A percentile compares a stretch with the other conserved stretches of the same genome.
These are phyloP conservation scores for Caenorhabditis tropicalis DNA, from an alignment of 1,140 invertebrate genomes.

Conservation along the genomic window DNA sequence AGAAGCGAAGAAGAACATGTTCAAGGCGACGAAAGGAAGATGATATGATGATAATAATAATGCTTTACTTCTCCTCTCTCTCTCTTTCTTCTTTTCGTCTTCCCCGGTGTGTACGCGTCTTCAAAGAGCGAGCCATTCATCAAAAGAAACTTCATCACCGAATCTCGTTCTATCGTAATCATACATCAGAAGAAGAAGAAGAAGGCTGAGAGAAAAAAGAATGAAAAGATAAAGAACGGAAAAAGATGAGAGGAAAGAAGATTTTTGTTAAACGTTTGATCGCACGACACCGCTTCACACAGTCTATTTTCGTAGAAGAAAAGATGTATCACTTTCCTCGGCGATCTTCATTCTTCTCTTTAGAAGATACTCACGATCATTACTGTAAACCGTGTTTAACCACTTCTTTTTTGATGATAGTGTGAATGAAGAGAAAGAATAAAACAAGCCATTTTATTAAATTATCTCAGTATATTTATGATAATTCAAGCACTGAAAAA, in stretches of 20 bases:
- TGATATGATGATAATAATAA: not conserved
- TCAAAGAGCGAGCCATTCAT: slow-evolving; percentile 33
- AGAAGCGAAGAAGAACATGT: not conserved
- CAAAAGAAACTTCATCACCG: slow-evolving; percentile 24
- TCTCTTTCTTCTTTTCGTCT: not conserved
- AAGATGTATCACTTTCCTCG: slow-evolving; percentile 18
- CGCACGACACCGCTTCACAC: not conserved
- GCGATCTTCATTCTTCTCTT: not conserved
- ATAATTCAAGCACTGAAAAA: too few relatives aligned
- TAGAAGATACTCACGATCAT: not conserved
- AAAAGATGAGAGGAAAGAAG: not conserved
- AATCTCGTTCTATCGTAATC: slow-evolving; percentile 37
- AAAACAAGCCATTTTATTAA: not conserved
- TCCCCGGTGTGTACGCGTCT: not conserved
- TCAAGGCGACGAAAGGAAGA: not conserved
- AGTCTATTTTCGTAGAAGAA: slow-evolving; percentile 19
- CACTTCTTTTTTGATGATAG: not conserved
- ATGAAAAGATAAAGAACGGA: slow-evolving; percentile 8
- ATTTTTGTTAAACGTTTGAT: slow-evolving; percentile 41
- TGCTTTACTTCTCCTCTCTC: not conserved
- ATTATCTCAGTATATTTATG: not conserved
- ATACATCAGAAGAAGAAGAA: not conserved
- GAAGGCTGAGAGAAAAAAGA: not conserved
- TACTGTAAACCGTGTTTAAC: slow-evolving; percentile 30
- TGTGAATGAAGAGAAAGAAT: not conserved